Conservation (phyloP, 2,797 vertebrate species). For the Helostoma temminkii region DNA sequence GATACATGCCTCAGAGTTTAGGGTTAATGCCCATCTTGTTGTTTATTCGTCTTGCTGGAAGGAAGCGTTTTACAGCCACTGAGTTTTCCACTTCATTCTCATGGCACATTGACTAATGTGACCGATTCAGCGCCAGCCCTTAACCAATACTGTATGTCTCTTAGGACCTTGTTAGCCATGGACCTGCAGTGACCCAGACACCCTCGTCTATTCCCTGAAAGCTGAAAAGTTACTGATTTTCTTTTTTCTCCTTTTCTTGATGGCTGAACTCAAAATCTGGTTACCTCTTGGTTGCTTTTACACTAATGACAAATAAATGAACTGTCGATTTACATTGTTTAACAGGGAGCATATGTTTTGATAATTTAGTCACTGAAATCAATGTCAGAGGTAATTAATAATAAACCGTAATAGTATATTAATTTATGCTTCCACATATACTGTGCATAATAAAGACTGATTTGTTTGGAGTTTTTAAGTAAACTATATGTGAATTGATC, state of each 20-base stretch:
- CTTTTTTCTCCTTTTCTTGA: constrained; percentile 10
- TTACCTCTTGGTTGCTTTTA: too few relatives aligned
- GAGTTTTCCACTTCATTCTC: constrained; percentile 65
- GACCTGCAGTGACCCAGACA: constrained; percentile 69
- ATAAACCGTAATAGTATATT: not conserved
- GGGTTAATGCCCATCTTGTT: constrained; percentile 54
- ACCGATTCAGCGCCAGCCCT: constrained; percentile 54
- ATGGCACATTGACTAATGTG: constrained; percentile 70
- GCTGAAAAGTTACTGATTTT: constrained; percentile 47
- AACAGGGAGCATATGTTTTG: not conserved
- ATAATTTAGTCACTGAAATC: not conserved
- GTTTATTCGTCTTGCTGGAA: constrained; percentile 53
- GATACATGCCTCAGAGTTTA: constrained; percentile 37
- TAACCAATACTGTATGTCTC: constrained; percentile 63
- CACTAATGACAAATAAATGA: not conserved
- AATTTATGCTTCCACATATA: not conserved
- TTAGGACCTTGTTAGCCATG: constrained; percentile 78
- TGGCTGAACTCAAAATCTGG: constrained; percentile 16
- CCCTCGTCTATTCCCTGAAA: constrained; percentile 50
- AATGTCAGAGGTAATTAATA: too few relatives aligned
- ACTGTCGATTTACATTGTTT: not conserved
- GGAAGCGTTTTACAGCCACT: constrained; percentile 63
- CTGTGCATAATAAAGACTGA: not conserved
- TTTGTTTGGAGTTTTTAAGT: too few relatives aligned
- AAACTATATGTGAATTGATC: constrained; percentile 49